A percentile compares a stretch with the other conserved stretches of the same genome.
These are phyloP conservation scores for Prenolepis imparis DNA, from an alignment of 2,888 invertebrate genomes.

Conservation along the genomic window DNA sequence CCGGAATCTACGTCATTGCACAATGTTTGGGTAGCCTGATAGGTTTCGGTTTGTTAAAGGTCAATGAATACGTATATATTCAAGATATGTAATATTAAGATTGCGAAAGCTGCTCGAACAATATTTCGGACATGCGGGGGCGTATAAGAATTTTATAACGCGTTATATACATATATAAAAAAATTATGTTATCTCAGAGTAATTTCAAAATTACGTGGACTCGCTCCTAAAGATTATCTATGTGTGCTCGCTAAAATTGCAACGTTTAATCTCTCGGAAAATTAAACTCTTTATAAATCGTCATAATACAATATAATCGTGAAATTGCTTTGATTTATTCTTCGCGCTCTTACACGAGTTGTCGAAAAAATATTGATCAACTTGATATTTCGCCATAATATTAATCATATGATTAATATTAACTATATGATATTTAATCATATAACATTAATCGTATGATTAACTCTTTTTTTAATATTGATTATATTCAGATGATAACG, in stretches of 20 bases:
- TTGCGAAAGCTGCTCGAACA: neutral
- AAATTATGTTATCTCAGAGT: constrained; percentile 13
- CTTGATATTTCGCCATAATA: neutral
- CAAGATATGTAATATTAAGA: neutral
- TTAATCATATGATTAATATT: neutral
- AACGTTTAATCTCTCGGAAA: neutral
- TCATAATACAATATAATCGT: neutral
- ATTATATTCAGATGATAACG: constrained; percentile 80
- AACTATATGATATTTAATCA: no score
- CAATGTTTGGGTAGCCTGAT: constrained; percentile 90
- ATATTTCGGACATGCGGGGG: neutral
- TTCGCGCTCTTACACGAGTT: neutral
- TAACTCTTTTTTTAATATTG: neutral
- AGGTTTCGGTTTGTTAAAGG: constrained; percentile 91
- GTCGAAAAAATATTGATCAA: neutral
- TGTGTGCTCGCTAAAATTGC: neutral
- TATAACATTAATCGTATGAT: neutral
- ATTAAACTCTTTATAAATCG: neutral
- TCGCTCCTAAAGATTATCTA: neutral
- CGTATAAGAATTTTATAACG: neutral
- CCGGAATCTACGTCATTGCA: constrained; percentile 89
- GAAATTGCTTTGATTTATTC: neutral
- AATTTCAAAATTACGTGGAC: neutral
- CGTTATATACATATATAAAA: constrained; percentile 1
- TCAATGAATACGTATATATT: constrained; percentile 70